Evolutionary conservation across 2,113 vertebrate species (phyloP).

Genomic region (Corapipo altera): DNA sequence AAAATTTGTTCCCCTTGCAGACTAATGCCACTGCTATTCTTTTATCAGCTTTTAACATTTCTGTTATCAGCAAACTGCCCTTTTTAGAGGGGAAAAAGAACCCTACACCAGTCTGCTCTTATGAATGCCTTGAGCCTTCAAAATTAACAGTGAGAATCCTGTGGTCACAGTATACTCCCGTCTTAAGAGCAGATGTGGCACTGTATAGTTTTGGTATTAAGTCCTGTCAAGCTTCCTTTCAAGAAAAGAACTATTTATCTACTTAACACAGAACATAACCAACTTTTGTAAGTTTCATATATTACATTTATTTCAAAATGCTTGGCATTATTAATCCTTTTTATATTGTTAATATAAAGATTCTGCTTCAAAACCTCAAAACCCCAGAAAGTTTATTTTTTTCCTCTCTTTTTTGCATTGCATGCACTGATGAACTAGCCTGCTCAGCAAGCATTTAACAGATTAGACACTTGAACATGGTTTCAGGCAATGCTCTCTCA

Average conservation of each 20-base stretch:
- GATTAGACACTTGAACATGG: constrained; percentile 82
- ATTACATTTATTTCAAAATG: constrained; percentile 72
- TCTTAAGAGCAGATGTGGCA: constrained; percentile 25
- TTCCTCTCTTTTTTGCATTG: constrained; percentile 74
- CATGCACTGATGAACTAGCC: constrained; percentile 77
- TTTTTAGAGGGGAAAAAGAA: neutral
- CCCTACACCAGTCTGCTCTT: neutral
- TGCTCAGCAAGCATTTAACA: constrained; percentile 81
- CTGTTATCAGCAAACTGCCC: neutral
- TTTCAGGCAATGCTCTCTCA: constrained; percentile 83
- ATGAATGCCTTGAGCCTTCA: neutral
- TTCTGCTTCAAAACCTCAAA: constrained; percentile 71
- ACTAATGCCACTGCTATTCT: neutral
- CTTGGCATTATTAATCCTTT: constrained; percentile 75
- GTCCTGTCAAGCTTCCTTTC: constrained; percentile 39
- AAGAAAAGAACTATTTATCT: constrained; percentile 57
- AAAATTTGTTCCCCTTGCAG: neutral
- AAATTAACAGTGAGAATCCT: neutral
- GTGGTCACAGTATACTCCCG: neutral
- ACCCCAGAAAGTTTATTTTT: constrained; percentile 76
- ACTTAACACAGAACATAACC: constrained; percentile 56
- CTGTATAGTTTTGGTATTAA: constrained; percentile 51
- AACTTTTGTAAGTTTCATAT: constrained; percentile 68
- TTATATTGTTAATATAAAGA: constrained; percentile 78
- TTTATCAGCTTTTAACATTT: neutral